Base-by-base conservation (phyloP, 2,888 invertebrate genomes). In the Microchrysa polita region DNA sequence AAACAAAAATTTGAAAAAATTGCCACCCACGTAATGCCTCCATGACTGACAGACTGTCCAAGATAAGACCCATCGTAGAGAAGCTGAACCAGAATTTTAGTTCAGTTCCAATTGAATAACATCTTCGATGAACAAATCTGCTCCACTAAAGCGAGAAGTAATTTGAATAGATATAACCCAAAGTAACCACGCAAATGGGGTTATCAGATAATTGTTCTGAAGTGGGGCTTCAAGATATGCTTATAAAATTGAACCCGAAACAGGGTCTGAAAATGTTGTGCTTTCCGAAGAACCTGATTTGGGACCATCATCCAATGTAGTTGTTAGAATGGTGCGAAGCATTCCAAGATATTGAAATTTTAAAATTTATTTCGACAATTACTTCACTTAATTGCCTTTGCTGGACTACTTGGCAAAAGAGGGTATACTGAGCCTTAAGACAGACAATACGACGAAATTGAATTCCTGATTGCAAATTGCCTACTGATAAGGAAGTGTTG, bases 161-260 rank as follows among this genome's bases (percentile, higher is more conserved):
- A n/a, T n/a, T n/a, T 81, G 74, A 81, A 81, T 74, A 77, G 78
- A 73, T 83, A 82, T 72, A 79, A 79, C 42, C 57, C 69, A 34
- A 63, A 61, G 18, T 77, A 77, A 65, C 76, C 77, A 0, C 75
- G 77, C 72, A 78, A 78, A 72, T 77, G 76, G 74, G 77, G 77
- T 7, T 77, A 67, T 65, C 77, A 76, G 40, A 48, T 77, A n/a
- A 77, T 77, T 72, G 71, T 78, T 10, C 74, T 77, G n/a, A 10
- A 73, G 72, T 74, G 75, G 75, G 10, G 69, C 65, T 22, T 74
- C 60, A 5, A 77, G 77, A 20, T 78, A 74, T 74, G 65, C 73
- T 1, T 77, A 77, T 42, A 77, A 77, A 72, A 74, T 78, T 60
- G 77, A 77, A 59, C 55, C 77, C 12, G 77, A 77, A 67, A 67